Base-by-base conservation (phyloP, 53 echinoderm and acorn worm genomes). In the Patiria pectinifera region DNA sequence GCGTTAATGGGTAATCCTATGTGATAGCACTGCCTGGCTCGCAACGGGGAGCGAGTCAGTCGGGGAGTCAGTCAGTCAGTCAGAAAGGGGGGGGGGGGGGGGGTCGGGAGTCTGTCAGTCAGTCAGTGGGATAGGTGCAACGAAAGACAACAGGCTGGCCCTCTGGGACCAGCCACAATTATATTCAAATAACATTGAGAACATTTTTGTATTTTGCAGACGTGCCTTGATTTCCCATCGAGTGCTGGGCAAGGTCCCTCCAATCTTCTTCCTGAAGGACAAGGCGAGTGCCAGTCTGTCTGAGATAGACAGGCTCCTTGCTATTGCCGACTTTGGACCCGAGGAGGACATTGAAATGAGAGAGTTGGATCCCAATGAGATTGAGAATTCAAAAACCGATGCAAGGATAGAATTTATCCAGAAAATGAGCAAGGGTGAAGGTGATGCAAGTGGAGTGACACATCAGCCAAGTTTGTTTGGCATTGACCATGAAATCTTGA, bases 191-290 rank as follows among this genome's bases (percentile, higher is more conserved):
- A 35, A 35, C 35, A 35, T 35, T 35, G 35, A 35, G 35, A 35
- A 35, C 35, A 35, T 35, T 35, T 35, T 35, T 35, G 1, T 35
- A 35, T 35, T 24, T 74, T 26, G 76, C 84, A 99, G 99, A 76
- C 96, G 94, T 77, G 84, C 92, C 76, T 87, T 99, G 63, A 96
- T 97, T 22, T 94, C 95, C 59, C 91, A 94, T 46, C 93, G 93
- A 3, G 87, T 99, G 25, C 70, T 99, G 1, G 95, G 96, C 4
- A 97, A 95, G 22, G 91, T 95, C 11, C 99, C 99, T 18, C 85
- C 94, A 8, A 89, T 99, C 15, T 79, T 93, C 19, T 99, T 99
- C 92, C 43, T 97, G 22, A 94, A 94, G 66, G 99, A 99, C 86
- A 99, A 94, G 84, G 94, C 84, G 46, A 95, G 95, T 35, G 97